Conservation (phyloP, 2,113 vertebrate species). For the Labeo catla region DNA sequence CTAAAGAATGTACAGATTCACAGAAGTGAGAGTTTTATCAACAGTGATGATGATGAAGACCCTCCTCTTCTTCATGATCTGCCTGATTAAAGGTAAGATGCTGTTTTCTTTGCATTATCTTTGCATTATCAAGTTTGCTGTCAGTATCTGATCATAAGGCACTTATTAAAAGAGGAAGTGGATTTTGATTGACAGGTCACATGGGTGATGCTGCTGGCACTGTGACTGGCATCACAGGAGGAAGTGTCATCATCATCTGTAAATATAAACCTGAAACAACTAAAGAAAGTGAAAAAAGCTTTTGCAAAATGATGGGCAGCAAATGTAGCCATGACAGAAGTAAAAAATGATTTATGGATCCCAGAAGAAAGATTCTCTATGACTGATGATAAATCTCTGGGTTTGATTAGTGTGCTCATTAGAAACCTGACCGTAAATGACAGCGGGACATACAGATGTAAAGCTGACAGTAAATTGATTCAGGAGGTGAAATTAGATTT, state of each 20-base stretch:
- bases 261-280: fast-evolving
- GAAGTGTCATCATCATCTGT: slow-evolving; percentile 37
- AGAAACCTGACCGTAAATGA: slow-evolving; percentile 26
- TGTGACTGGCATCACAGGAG: slow-evolving; percentile 7
- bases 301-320: neutral
- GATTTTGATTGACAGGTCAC: slow-evolving; percentile 23
- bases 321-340: neutral
- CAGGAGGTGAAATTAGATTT: neutral
- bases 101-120: neutral
- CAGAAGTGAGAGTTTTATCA: neutral
- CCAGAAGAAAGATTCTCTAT: neutral
- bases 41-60: slow-evolving; percentile 54
- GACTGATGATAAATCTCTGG: neutral
- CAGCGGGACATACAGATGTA: neutral
- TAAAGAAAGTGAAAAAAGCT: neutral
- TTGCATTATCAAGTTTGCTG: neutral
- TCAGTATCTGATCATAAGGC: neutral
- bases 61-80: slow-evolving; percentile 45
- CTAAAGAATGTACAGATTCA: neutral
- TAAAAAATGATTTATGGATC: neutral
- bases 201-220: neutral
- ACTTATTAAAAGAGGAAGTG: slow-evolving; percentile 32
- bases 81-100: slow-evolving; percentile 64
- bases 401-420: neutral
- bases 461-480: fast-evolving